Evolutionary conservation across 2,113 vertebrate genomes (phyloP).

Genomic region (Peucedramus taeniatus): DNA sequence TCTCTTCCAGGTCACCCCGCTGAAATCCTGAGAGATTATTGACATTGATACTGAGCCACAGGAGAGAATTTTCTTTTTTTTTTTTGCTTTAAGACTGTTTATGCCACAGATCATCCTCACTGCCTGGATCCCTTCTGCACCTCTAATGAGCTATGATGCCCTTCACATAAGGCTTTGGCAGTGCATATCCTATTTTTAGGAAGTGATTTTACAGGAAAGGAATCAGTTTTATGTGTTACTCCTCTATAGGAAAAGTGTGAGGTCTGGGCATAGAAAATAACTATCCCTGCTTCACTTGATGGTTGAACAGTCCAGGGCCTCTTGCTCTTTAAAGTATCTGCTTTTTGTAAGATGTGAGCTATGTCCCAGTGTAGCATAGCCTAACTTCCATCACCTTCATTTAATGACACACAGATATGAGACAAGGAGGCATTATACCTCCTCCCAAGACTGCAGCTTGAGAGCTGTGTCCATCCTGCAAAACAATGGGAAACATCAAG

Average conservation of each 20-base stretch:
- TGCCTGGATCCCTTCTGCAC: background rate
- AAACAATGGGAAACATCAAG: background rate
- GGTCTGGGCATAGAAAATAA: background rate
- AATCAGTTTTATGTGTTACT: background rate
- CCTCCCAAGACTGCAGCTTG: background rate
- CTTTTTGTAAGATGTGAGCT: background rate
- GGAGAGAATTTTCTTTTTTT: background rate
- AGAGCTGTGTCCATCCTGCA: background rate
- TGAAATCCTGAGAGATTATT: background rate
- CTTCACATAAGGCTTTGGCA: background rate
- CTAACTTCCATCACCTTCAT: background rate
- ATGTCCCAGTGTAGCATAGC: background rate
- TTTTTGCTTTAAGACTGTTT: background rate
- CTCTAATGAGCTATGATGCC: background rate
- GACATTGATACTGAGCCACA: background rate
- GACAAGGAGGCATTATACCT: background rate
- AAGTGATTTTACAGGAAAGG: background rate
- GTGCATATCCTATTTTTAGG: background rate
- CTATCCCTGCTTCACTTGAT: background rate
- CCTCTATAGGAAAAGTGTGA: background rate
- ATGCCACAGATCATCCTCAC: background rate
- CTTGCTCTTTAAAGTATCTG: background rate
- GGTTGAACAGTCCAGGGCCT: background rate
- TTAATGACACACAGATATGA: background rate
- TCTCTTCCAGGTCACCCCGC: background rate